Evolutionary conservation across 2,888 invertebrate species (phyloP), one percentile per base, ranked within the genome.

Genomic region (Chesias legatella): DNA sequence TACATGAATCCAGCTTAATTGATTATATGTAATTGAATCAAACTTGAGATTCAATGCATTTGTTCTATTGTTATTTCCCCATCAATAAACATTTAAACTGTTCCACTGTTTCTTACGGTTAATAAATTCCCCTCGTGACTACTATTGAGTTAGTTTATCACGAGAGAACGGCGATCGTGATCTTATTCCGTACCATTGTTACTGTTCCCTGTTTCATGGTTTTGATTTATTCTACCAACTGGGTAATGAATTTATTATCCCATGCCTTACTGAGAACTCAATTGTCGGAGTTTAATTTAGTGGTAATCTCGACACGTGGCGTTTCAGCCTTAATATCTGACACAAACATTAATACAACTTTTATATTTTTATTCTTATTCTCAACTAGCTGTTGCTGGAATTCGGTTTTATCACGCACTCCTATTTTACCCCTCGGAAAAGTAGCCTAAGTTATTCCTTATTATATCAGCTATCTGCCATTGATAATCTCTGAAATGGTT

Each of bases 81-180:
- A 65, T 65, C 65, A 70, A 72, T 70, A 75, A 72, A 69, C 73
- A 72, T 70, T 73, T 69, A 58, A 68, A 64, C 67, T 65, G 62
- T 61, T 74, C 13, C 13, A 17, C 13, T 3, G 13, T 17, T 3
- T 17, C 5, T 17, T 17, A 17, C 57, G 58, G 65, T 67, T 77
- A 78, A 82, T 82, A 83, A 79, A 80, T 75, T 69, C 64, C 51
- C 58, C 63, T 81, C 83, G 83, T 84, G 83, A 84, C 79, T 58
- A 43, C 51, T 61, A 59, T 60, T 63, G 59, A 58, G 77, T 65
- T 60, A 61, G 59, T 67, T 65, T 66, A 73, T 73, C 72, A 69
- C 72, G 74, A 72, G 59, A 29, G 40, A 42, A 43, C 37, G 35
- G 42, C 43, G 35, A 43, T 50, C 45, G 52, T 66, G 66, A 62